These are phyloP conservation scores for Eulacestoma nigropectus DNA, from an alignment of 2,113 vertebrate species.

Conservation along the genomic window DNA sequence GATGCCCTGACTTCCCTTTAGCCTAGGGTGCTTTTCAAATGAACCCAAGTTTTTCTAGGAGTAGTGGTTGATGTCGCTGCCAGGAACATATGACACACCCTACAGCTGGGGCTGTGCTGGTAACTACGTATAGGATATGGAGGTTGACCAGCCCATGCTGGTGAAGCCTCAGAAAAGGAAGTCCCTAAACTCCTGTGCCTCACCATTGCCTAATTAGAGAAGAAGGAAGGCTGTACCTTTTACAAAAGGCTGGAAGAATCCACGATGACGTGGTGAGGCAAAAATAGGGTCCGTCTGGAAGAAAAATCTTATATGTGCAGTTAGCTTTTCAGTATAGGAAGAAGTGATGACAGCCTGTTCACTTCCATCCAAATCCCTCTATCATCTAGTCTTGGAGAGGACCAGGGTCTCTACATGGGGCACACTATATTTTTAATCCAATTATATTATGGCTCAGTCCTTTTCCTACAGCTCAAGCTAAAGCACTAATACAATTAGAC, in stretches of 20 bases:
- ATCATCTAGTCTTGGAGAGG: conserved; percentile 27
- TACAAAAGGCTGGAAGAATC: background rate
- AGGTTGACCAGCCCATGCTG: fast-evolving
- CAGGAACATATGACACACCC: background rate
- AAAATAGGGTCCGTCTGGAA: background rate
- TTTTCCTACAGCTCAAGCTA: background rate
- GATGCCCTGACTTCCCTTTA: background rate
- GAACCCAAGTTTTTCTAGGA: background rate
- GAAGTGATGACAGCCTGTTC: conserved; percentile 29
- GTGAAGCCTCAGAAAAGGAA: background rate
- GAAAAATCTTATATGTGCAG: background rate
- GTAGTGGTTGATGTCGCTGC: background rate
- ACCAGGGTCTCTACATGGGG: conserved; percentile 6
- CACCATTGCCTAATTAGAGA: background rate
- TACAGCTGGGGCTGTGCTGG: background rate
- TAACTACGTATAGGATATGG: fast-evolving
- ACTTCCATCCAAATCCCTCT: conserved; percentile 11
- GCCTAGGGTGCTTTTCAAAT: background rate
- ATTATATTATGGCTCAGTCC: background rate
- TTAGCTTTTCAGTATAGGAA: background rate
- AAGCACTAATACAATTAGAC: conserved; percentile 19
- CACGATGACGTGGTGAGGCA: background rate
- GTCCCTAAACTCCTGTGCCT: background rate
- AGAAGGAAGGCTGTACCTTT: background rate
- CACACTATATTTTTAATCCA: conserved; percentile 38